Conservation (phyloP, 2,113 vertebrate genomes). For the Nycticryphes semicollaris region DNA sequence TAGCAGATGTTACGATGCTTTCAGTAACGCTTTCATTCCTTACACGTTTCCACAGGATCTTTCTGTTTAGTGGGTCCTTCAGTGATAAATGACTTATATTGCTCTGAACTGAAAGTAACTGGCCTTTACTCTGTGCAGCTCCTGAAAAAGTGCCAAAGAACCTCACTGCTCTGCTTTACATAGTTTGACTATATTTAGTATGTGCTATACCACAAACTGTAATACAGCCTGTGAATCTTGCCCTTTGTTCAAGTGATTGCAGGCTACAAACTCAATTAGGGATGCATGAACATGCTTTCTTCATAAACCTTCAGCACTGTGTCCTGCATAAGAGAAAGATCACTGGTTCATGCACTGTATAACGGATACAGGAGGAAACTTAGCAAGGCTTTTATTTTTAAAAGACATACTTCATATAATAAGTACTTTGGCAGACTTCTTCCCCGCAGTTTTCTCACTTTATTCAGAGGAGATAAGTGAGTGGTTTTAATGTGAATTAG, state of each 20-base stretch:
- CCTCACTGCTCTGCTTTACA: neutral
- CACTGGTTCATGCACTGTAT: neutral
- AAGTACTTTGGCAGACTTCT: neutral
- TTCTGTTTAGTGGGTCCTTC: neutral
- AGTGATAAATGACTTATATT: neutral
- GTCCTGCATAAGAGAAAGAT: neutral
- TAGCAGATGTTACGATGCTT: neutral
- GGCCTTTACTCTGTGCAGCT: neutral
- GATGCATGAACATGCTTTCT: rapidly evolving
- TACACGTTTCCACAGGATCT: neutral
- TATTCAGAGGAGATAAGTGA: neutral
- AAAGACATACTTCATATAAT: neutral
- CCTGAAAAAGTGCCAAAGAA: constrained; percentile 4
- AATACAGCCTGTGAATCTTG: neutral
- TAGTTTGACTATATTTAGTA: constrained; percentile 59
- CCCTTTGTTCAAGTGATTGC: neutral
- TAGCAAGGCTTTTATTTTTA: neutral
- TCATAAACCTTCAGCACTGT: neutral
- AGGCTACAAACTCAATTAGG: neutral
- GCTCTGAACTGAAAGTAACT: neutral
- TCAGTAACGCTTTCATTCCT: neutral
- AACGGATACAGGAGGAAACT: neutral
- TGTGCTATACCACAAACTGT: neutral
- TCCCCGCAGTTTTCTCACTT: neutral
- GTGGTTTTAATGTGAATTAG: neutral